Conservation (phyloP, 2,888 invertebrate genomes). For the Lamellibrachia satsuma region DNA sequence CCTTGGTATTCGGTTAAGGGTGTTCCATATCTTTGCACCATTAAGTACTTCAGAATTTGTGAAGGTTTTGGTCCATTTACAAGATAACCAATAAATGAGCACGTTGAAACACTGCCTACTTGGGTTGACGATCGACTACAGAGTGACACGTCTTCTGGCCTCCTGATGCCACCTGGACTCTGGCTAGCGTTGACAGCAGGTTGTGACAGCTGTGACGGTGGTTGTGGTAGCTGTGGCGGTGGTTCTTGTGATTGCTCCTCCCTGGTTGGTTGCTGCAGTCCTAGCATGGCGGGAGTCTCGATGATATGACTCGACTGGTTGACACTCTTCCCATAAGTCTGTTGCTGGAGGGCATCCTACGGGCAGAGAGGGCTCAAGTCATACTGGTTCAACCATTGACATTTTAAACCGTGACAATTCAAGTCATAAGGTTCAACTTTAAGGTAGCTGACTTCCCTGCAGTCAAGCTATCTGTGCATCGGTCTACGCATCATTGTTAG, state of each 20-base stretch:
- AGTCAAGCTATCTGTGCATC: too few species aligned
- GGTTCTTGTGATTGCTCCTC: not conserved
- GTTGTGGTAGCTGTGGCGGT: not conserved
- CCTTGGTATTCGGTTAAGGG: too few species aligned
- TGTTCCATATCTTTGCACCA: too few species aligned
- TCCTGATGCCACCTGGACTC: not conserved
- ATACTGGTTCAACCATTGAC: slow-evolving; percentile 6
- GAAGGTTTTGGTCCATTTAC: too few species aligned
- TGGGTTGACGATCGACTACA: not conserved
- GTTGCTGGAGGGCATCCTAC: slow-evolving; percentile 77
- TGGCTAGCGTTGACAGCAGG: slow-evolving; percentile 7
- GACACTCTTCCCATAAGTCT: slow-evolving; percentile 85
- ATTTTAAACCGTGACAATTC: not conserved
- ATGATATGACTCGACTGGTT: slow-evolving; percentile 66
- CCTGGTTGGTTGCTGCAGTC: slow-evolving; percentile 65
- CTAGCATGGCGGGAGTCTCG: slow-evolving; percentile 74
- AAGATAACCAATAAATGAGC: not conserved
- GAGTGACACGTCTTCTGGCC: slow-evolving; percentile 19
- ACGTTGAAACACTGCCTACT: not conserved
- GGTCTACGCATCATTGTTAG: too few species aligned
- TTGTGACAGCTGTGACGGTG: not conserved
- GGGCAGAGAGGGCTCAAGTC: not conserved
- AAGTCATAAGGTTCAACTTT: not conserved
- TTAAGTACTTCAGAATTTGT: too few species aligned
- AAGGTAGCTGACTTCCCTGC: slow-evolving; percentile 18